Evolutionary conservation across 2,888 invertebrate genomes (phyloP), one percentile per base, ranked within the genome.

Genomic region (Molorchus minor): DNA sequence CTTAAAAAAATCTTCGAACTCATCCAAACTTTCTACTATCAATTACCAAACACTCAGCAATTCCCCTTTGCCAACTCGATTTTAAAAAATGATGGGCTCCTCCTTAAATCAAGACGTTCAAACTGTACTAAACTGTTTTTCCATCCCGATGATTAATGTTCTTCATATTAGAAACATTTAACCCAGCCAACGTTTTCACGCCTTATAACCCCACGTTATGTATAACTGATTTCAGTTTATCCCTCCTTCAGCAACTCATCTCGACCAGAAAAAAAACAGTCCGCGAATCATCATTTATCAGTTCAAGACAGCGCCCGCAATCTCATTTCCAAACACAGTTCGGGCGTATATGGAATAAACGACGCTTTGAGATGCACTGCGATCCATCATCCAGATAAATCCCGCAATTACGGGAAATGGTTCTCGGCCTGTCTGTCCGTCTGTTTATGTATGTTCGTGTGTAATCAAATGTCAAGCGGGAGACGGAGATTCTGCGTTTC

Each of bases 401-500:
- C 58, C 58, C 30, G 54, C 58, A 58, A 58, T 58, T 58, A 58
- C 58, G 47, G 12, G 58, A 54, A 54, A 46, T 44, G 58, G 46
- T 41, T 56, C 44, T 40, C 25, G 38, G 41, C 54, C 47, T 45
- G 58, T 58, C 54, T 47, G 53, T 58, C 54, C 58, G 65, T 36
- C 62, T 63, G 54, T 52, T 65, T 64, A 52, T 67, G 64, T 64
- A 51, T 67, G 64, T 59, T 35, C 43, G 16, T 25, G 16, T 53
- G 58, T n/a, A n/a, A n/a, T n/a, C n/a, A n/a, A n/a, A n/a, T n/a
- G n/a, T n/a, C n/a, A n/a, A n/a, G n/a, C n/a, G n/a, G n/a, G n/a
- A n/a, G n/a, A n/a, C n/a, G n/a, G n/a, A n/a, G n/a, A n/a, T n/a
- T n/a, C n/a, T n/a, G n/a, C n/a, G n/a, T n/a, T n/a, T n/a, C n/a